Conservation (phyloP, 2,113 vertebrate genomes). For the Pygoscelis adeliae region DNA sequence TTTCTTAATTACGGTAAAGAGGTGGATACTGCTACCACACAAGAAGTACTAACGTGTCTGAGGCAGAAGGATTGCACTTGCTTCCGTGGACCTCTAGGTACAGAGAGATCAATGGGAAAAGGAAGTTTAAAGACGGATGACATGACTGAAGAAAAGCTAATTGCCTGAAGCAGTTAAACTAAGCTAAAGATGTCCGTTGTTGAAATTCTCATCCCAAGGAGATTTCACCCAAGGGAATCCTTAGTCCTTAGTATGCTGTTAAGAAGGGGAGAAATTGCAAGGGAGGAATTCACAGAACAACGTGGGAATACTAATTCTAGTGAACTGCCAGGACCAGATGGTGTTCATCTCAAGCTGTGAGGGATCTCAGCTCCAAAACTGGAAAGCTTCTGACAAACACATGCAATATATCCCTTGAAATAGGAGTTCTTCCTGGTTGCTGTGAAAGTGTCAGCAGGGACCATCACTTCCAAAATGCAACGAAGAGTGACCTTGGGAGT, state of each 20-base stretch:
- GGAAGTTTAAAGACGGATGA: neutral
- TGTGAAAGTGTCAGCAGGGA: neutral
- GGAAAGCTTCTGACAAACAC: constrained; percentile 20
- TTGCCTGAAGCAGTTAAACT: neutral
- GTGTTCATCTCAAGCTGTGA: constrained; percentile 9
- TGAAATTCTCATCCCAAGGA: neutral
- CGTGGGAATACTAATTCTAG: neutral
- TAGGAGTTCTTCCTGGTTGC: neutral
- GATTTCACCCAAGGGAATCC: neutral
- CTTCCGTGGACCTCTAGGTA: neutral
- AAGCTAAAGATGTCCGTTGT: neutral
- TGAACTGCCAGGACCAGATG: constrained; percentile 39
- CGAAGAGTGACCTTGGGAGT: neutral
- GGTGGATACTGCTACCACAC: neutral
- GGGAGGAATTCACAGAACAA: neutral
- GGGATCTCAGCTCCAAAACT: constrained; percentile 5
- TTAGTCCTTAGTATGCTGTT: neutral
- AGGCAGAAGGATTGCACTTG: neutral
- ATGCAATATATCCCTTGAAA: constrained; percentile 15
- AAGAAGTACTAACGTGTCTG: neutral
- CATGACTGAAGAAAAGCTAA: neutral
- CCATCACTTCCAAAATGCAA: neutral
- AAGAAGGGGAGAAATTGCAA: neutral
- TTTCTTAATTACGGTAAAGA: neutral
- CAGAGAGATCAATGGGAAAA: neutral